These are phyloP conservation scores for Centroberyx gerrardi DNA, from an alignment of 2,797 vertebrate genomes.

Conservation along the genomic window DNA sequence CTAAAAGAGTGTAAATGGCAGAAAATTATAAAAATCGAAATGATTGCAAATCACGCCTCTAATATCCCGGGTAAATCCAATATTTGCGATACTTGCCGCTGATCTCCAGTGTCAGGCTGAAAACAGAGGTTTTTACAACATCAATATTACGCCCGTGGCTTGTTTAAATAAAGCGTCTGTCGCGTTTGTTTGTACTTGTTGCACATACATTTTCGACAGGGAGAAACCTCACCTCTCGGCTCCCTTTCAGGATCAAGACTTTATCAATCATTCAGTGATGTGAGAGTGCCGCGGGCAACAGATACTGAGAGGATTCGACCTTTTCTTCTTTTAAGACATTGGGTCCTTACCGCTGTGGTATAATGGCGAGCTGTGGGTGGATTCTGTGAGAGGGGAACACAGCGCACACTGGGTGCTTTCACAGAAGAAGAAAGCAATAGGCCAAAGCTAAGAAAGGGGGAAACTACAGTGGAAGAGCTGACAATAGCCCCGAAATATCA, in stretches of 20 bases:
- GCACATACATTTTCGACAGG: background rate
- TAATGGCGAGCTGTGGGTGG: background rate
- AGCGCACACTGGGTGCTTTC: conserved; percentile 13
- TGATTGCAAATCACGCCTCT: background rate
- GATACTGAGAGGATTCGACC: conserved; percentile 36
- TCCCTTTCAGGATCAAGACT: background rate
- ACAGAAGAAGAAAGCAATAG: background rate
- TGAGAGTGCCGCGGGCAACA: conserved; percentile 19
- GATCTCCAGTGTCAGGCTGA: background rate
- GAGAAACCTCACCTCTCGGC: background rate
- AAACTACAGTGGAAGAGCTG: background rate
- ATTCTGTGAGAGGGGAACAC: conserved; percentile 8
- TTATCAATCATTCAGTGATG: conserved; percentile 44
- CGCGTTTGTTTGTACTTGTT: background rate
- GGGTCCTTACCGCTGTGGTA: background rate
- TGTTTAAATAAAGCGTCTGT: background rate
- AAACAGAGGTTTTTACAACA: background rate
- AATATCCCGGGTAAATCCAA: background rate
- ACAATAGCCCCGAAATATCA: conserved; percentile 18
- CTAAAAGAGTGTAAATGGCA: conserved; percentile 58
- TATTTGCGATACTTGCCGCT: background rate
- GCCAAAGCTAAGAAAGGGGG: background rate
- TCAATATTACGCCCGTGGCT: background rate
- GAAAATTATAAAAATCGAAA: conserved; percentile 46
- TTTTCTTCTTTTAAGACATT: conserved; percentile 34